These are phyloP conservation scores for Indicator indicator DNA, from an alignment of 2,113 vertebrate species.

Conservation along the genomic window DNA sequence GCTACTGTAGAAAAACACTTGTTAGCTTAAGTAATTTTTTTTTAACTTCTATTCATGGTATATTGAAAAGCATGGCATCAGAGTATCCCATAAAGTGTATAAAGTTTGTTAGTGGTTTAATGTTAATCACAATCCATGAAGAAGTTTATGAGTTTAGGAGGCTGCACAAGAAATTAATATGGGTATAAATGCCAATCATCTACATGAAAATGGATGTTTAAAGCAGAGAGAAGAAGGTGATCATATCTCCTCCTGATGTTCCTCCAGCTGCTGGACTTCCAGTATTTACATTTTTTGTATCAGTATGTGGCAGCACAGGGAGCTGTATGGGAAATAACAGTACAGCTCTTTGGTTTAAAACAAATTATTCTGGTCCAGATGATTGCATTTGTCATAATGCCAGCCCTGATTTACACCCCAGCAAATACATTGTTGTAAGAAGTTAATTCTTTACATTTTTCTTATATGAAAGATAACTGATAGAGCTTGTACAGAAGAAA, in stretches of 20 bases:
- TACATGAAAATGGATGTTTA: background rate
- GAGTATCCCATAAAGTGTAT: background rate
- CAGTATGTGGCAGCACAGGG: accelerated
- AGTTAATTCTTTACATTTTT: background rate
- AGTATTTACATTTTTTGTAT: background rate
- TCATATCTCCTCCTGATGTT: background rate
- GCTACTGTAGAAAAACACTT: background rate
- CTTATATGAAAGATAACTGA: background rate
- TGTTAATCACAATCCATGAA: background rate
- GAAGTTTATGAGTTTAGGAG: background rate
- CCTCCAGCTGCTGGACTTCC: background rate
- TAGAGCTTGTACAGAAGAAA: background rate
- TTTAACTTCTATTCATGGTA: background rate
- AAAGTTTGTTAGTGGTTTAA: background rate
- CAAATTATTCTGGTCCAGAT: background rate
- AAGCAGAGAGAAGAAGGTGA: background rate
- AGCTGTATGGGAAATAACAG: background rate
- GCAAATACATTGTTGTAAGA: background rate
- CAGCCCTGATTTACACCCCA: background rate
- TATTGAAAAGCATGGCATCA: background rate
- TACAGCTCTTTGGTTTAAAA: background rate
- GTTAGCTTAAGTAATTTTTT: background rate
- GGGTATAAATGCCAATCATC: background rate
- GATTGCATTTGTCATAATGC: background rate
- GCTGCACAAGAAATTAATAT: background rate